Percentiles rank a stretch among this genome's conserved stretches.
Conservation (phyloP, 2,113 vertebrate genomes). For the Micronycteris hirsuta region DNA sequence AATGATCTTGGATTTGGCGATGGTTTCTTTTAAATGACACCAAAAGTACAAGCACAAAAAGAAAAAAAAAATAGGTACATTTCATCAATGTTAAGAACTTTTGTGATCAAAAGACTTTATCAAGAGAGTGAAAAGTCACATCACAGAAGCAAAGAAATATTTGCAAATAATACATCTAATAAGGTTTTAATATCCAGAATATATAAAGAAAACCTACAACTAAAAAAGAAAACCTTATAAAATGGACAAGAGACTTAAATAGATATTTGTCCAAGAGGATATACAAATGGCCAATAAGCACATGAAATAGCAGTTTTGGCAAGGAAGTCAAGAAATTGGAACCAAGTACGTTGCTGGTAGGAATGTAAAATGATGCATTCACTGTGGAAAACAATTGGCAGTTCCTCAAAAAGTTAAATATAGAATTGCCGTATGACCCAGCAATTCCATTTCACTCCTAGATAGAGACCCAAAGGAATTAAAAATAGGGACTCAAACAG, state of each 20-base stretch:
- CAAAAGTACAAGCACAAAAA: background rate
- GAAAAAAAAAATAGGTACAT: background rate
- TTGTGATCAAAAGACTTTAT: background rate
- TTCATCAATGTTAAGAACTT: background rate
- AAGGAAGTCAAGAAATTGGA: background rate
- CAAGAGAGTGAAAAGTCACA: background rate
- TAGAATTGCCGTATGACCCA: background rate
- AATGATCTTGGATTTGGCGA: background rate
- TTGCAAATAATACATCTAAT: background rate
- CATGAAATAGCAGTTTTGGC: background rate
- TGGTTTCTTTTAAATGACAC: background rate
- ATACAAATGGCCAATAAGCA: background rate
- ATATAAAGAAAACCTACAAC: background rate
- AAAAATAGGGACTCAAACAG: background rate
- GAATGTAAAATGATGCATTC: background rate
- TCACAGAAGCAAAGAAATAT: background rate
- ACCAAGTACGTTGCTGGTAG: background rate
- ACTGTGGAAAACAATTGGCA: background rate
- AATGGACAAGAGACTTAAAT: background rate
- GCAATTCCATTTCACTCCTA: background rate
- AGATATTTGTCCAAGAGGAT: background rate
- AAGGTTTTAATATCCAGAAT: background rate
- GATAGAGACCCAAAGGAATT: background rate
- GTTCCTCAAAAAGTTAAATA: slow-evolving; percentile 16
- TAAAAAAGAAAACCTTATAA: background rate